These are phyloP conservation scores for Hydrozoanthus gracilis DNA, from an alignment of 92 coral and sea anemone genomes.

Conservation along the genomic window DNA sequence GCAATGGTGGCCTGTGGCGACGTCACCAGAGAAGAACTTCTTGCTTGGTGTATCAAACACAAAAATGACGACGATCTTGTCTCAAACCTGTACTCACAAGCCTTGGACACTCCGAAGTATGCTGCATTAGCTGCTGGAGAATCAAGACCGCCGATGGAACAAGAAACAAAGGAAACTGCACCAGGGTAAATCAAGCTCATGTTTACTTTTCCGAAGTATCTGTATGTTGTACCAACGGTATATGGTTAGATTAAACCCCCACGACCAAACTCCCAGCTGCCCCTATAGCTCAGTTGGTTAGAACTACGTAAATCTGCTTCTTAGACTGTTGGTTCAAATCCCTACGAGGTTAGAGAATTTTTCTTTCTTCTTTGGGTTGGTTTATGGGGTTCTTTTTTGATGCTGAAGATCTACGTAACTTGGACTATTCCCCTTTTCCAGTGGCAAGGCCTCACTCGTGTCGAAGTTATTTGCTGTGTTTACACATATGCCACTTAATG, in stretches of 20 bases:
- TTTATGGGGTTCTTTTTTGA: too few relatives aligned
- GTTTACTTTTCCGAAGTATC: neutral
- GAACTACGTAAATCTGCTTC: neutral
- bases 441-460: too few relatives aligned
- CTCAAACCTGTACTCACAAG: conserved; percentile 62
- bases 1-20: conserved; percentile 76
- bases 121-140: conserved; percentile 40
- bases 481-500: too few relatives aligned
- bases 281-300: neutral
- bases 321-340: neutral
- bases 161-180: neutral
- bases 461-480: too few relatives aligned
- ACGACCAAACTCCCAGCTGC: neutral
- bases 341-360: too few relatives aligned
- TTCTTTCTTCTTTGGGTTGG: too few relatives aligned
- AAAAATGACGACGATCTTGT: conserved; percentile 53
- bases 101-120: conserved; percentile 61
- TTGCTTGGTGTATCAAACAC: conserved; percentile 72
- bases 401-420: too few relatives aligned
- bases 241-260: neutral
- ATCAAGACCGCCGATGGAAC: conserved; percentile 19
- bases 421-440: too few relatives aligned
- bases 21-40: conserved; percentile 63
- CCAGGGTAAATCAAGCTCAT: neutral
- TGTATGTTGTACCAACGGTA: neutral